Conservation (phyloP, 2,888 invertebrate genomes). For the Parapristionchus giblindavisi region DNA sequence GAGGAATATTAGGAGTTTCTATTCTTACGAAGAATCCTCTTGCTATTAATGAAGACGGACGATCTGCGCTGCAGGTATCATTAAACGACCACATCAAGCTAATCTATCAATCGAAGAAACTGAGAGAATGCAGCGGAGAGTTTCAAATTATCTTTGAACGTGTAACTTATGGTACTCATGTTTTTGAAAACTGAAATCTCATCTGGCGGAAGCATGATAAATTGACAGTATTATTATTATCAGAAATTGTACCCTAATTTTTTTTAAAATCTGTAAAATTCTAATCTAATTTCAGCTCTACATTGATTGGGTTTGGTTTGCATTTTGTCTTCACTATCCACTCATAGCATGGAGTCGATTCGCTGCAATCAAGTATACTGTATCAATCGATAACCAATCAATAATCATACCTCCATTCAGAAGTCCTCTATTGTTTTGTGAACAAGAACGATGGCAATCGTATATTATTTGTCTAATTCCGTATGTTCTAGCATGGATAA, state of each 20-base stretch:
- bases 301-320: conserved; percentile 36
- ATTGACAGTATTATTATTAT: no score
- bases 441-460: conserved; percentile 19
- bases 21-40: conserved; percentile 26
- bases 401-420: background rate
- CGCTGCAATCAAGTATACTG: conserved; percentile 19
- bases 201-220: no score
- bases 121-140: no score
- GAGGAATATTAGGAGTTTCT: conserved; percentile 30
- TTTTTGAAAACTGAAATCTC: no score
- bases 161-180: no score
- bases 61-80: conserved; percentile 27
- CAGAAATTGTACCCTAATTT: no score
- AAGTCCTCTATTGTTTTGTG: conserved; percentile 18
- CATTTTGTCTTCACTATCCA: conserved; percentile 24
- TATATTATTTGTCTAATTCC: conserved; percentile 3
- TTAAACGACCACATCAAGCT: no score
- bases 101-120: no score
- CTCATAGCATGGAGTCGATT: conserved; percentile 31
- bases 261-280: no score
- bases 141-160: no score
- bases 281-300: conserved; percentile 4
- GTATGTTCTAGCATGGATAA: background rate
- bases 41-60: background rate
- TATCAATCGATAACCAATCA: background rate